Conservation (phyloP, 2,888 invertebrate genomes). For the Liodrosophila aerea region DNA sequence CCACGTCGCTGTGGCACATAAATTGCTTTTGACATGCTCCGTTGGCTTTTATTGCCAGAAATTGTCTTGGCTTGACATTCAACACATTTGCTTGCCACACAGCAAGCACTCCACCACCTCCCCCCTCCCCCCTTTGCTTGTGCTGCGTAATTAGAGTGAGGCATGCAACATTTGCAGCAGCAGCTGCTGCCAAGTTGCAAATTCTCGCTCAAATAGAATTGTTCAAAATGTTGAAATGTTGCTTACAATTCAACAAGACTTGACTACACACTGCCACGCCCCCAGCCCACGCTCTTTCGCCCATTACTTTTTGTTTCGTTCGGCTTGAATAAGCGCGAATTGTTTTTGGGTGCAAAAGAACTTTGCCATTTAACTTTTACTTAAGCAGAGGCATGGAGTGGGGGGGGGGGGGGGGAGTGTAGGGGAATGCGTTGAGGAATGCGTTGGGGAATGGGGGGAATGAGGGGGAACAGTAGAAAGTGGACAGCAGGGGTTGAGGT, state of each 20-base stretch:
- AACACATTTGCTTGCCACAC: conserved; percentile 46
- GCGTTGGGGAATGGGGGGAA: not conserved
- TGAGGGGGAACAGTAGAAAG: no score
- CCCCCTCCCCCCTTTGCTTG: not conserved
- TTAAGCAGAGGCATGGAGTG: conserved; percentile 23
- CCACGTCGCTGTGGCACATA: conserved; percentile 45
- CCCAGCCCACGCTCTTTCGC: not conserved
- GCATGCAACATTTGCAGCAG: conserved; percentile 55
- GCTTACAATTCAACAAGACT: conserved; percentile 27
- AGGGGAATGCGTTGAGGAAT: not conserved
- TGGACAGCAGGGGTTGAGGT: conserved; percentile 3
- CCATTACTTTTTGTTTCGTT: conserved; percentile 66
- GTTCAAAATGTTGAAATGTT: conserved; percentile 51
- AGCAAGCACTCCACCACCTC: not conserved
- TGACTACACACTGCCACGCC: not conserved
- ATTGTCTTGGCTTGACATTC: conserved; percentile 68
- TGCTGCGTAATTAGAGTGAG: conserved; percentile 41
- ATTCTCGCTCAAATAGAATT: conserved; percentile 44
- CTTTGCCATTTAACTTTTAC: conserved; percentile 74
- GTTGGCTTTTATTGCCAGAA: conserved; percentile 70
- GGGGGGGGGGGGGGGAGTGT: not conserved
- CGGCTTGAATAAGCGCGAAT: conserved; percentile 77
- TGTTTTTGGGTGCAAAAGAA: conserved; percentile 63
- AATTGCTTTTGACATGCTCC: conserved; percentile 74
- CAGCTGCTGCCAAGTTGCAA: conserved; percentile 34